Evolutionary conservation across 2,888 invertebrate species (phyloP).

Genomic region (Timema cristinae): DNA sequence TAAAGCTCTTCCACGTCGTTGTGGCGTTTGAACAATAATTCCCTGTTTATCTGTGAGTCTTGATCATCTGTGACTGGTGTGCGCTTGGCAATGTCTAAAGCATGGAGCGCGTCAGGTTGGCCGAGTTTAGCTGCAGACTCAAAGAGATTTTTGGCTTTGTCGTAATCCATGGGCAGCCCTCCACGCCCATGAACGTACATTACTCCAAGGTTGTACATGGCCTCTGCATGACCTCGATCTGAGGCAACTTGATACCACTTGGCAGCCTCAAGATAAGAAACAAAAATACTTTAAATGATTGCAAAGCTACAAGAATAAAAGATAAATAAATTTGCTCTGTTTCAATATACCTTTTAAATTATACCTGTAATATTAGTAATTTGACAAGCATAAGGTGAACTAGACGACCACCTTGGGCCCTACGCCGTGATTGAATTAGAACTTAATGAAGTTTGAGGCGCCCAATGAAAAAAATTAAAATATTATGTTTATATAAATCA

Average conservation of each 20-base stretch:
- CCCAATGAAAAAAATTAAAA: too few relatives aligned
- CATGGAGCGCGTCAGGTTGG: conserved; percentile 54
- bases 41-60: too few relatives aligned
- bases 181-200: conserved; percentile 63
- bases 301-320: too few relatives aligned
- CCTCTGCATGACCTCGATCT: conserved; percentile 58
- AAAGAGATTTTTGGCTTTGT: conserved; percentile 53
- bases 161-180: conserved; percentile 50
- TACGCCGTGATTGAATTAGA: too few relatives aligned
- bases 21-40: too few relatives aligned
- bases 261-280: conserved; percentile 53
- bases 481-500: too few relatives aligned
- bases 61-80: too few relatives aligned
- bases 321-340: too few relatives aligned
- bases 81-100: conserved; percentile 40
- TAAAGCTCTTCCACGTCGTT: too few relatives aligned
- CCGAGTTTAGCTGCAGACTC: conserved; percentile 46
- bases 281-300: conserved; percentile 6
- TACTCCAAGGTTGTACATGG: conserved; percentile 66
- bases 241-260: conserved; percentile 62
- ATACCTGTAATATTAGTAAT: background rate
- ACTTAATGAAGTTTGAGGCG: too few relatives aligned
- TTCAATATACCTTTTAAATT: background rate
- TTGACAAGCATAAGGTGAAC: too few relatives aligned
- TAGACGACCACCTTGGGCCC: too few relatives aligned